These are phyloP conservation scores for Bergia puertoricense DNA, from an alignment of 92 coral and sea anemone species.

Conservation along the genomic window DNA sequence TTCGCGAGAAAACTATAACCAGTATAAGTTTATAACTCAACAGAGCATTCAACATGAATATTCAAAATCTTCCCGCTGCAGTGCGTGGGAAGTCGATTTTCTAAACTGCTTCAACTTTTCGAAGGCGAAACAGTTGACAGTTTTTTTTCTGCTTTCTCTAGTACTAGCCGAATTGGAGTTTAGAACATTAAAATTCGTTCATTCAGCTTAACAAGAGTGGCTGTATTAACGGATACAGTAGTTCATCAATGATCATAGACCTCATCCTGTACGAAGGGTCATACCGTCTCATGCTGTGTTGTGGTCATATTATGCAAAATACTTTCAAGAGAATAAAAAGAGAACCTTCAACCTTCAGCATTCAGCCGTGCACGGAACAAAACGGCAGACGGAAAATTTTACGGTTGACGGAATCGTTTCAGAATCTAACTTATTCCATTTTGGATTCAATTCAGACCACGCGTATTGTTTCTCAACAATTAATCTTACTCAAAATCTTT, in stretches of 20 bases:
- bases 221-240: not conserved
- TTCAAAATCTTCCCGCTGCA: constrained; percentile 16
- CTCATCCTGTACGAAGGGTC: not conserved
- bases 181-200: not conserved
- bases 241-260: constrained; percentile 10
- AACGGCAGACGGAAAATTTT: not conserved
- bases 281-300: constrained; percentile 49
- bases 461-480: not conserved
- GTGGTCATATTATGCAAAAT: constrained; percentile 80
- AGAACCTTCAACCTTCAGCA: not conserved
- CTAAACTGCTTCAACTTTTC: not conserved
- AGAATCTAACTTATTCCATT: not conserved
- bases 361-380: not conserved
- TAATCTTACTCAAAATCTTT: not conserved
- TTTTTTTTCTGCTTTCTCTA: not conserved
- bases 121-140: not conserved
- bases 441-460: not conserved
- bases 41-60: constrained; percentile 8
- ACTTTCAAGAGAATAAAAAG: constrained; percentile 67
- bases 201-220: not conserved
- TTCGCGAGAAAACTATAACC: not conserved
- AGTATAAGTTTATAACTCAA: not conserved
- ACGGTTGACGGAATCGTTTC: constrained; percentile 1
- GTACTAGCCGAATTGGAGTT: not conserved
- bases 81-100: constrained; percentile 40